Evolutionary conservation across 1,140 invertebrate genomes (phyloP), one percentile per base, ranked within the genome.

Genomic region (Drosophila malerkotliana): DNA sequence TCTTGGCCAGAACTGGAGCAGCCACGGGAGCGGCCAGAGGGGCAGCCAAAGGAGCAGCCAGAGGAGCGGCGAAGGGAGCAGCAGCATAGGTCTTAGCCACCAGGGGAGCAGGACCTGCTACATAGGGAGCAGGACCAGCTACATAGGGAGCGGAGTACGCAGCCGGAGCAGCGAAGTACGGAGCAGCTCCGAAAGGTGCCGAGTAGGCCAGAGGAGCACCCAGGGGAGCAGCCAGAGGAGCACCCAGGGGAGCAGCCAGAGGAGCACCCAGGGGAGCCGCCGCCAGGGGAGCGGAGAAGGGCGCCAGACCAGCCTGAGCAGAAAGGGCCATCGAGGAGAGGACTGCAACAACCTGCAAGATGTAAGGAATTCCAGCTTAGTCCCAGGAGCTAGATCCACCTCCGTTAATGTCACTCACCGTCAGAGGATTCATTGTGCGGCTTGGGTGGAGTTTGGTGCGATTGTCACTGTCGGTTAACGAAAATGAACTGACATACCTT

Each of bases 401-500:
- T 24, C 0, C 14, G 4, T 9, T 0, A 9, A 15, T 12, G 9
- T 12, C 14, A 91, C 91, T 92, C 81, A 92, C 91, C 79, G 80
- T 77, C 75, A 92, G 62, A 79, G 87, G 85, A 92, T 89, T 92
- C 91, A 92, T 92, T 92, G 87, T 92, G 54, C 37, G 71, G 77
- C 80, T 92, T 88, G 73, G 83, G 80, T 74, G 56, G 53, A 57
- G 24, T 66, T 72, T 61, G 30, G 72, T 63, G 69, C 64, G 75
- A 75, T 91, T 92, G 69, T 83, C 84, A 92, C 91, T 71, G 87
- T 92, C 77, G 88, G 82, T 88, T 91, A 81, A 77, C 80, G 72
- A 91, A 92, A 89, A 73, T 91, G 69, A 91, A 92, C 91, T 92
- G 91, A 92, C 90, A 90, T 92, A 56, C 79, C 57, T 54, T 85